Evolutionary conservation across 2,113 vertebrate genomes (phyloP), one percentile per base, ranked within the genome.

Genomic region (Herpetotheres cachinnans): DNA sequence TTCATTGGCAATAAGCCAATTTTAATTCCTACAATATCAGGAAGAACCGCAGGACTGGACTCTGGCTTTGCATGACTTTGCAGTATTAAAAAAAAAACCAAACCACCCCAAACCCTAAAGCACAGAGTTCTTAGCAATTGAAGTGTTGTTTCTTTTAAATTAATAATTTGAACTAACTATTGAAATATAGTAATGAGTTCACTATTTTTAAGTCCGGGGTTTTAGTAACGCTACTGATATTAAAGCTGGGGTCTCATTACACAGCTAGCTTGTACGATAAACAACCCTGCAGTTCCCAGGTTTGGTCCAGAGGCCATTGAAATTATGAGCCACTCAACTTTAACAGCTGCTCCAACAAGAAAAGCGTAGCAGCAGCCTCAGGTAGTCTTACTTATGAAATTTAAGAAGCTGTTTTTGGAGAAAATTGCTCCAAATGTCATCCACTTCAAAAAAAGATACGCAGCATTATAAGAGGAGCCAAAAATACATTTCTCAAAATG

Each of bases 301-400:
- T 96, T 96, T 96, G 95, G 90, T 96, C 95, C 96, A 85, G 66
- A 96, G 77, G 66, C 70, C 66, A 72, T 0, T 14, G 5, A 85
- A 71, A 85, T 66, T 55, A 44, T 15, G 38, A 91, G 72, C 65
- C 27, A 78, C 70, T 85, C 77, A 76, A 87, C 42, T 84, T 59
- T 9, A 69, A 86, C 65, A 89, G 84, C 69, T 95, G 81, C 36
- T 90, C 77, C 84, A 91, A 63, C 29, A 79, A 29, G 16, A 81
- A 71, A 78, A 71, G 49, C 8, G 32, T 49, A 87, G 72, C 88
- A 93, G 92, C 70, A 84, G 59, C n/a, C 76, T 78, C 67, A 81
- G 58, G 49, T 55, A 91, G 42, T 38, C 36, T 77, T 63, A 70
- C 25, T 74, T 71, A 26, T 11, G 61, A 56, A 50, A 76, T 54